Evolutionary conservation across 2,113 vertebrate species (phyloP).

Genomic region (Epinephelus cyanopodus): DNA sequence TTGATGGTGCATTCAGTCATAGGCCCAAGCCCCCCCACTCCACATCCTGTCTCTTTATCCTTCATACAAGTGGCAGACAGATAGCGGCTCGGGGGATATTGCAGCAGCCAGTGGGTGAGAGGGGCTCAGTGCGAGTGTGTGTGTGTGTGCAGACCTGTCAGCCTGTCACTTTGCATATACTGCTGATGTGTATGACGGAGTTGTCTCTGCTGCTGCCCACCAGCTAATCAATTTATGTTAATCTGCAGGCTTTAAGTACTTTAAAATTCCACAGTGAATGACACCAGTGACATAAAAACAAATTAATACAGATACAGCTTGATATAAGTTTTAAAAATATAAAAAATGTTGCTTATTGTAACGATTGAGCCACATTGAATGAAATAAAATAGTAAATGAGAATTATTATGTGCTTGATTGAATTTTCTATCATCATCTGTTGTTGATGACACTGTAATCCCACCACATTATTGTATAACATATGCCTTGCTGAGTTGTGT

Average conservation of each 20-base stretch:
- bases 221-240: constrained; percentile 63
- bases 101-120: constrained; percentile 66
- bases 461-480: background rate
- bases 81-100: constrained; percentile 75
- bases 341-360: background rate
- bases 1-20: constrained; percentile 79
- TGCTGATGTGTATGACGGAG: constrained; percentile 74
- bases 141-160: constrained; percentile 60
- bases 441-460: background rate
- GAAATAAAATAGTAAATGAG: background rate
- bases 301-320: constrained; percentile 4
- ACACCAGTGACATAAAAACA: constrained; percentile 3
- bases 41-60: constrained; percentile 85
- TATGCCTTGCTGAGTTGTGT: background rate
- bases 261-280: constrained; percentile 12
- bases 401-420: background rate
- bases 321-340: background rate
- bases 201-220: constrained; percentile 40
- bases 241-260: constrained; percentile 36
- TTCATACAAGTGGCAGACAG: constrained; percentile 80
- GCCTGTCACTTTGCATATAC: constrained; percentile 76
- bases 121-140: constrained; percentile 46
- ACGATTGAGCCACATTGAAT: background rate
- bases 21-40: constrained; percentile 59
- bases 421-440: background rate